These are phyloP conservation scores for Helleia helle DNA, from an alignment of 2,888 invertebrate species.

Conservation along the genomic window DNA sequence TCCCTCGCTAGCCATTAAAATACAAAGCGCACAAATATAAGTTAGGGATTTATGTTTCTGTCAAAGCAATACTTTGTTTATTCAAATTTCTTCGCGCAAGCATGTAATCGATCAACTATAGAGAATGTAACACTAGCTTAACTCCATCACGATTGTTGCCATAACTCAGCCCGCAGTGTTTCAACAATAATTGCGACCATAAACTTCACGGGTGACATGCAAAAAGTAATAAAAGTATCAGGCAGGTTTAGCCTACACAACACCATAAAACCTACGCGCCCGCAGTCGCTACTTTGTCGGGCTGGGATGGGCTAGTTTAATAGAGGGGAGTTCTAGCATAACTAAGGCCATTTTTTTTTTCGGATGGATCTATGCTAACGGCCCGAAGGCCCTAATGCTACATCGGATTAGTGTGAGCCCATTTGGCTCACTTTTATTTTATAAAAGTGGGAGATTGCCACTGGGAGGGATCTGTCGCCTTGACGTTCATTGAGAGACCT, in stretches of 20 bases:
- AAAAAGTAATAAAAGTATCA: constrained; percentile 51
- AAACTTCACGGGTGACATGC: constrained; percentile 54
- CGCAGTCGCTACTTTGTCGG: constrained; percentile 11
- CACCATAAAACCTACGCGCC: constrained; percentile 15
- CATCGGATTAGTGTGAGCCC: too few relatives aligned
- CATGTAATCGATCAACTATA: not conserved
- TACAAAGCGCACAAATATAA: too few relatives aligned
- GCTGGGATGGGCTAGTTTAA: not conserved
- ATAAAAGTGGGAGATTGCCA: too few relatives aligned
- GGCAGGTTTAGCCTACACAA: constrained; percentile 28
- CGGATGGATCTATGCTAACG: too few relatives aligned
- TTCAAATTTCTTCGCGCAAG: constrained; percentile 2
- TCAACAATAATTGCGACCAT: constrained; percentile 28
- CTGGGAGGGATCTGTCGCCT: too few relatives aligned
- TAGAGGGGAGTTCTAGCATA: too few relatives aligned
- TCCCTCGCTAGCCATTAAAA: too few relatives aligned
- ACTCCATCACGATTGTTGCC: constrained; percentile 5
- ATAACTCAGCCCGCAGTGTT: constrained; percentile 7
- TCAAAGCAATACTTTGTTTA: constrained; percentile 1
- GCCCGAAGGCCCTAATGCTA: too few relatives aligned
- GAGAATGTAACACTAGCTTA: not conserved
- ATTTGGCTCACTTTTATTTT: too few relatives aligned
- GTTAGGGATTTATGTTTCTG: too few relatives aligned
- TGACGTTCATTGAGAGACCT: too few relatives aligned
- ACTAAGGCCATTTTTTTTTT: too few relatives aligned